A percentile compares a stretch with the other conserved stretches of the same genome.
These are phyloP conservation scores for Chanos chanos DNA, from an alignment of 2,797 vertebrate species.

Conservation along the genomic window DNA sequence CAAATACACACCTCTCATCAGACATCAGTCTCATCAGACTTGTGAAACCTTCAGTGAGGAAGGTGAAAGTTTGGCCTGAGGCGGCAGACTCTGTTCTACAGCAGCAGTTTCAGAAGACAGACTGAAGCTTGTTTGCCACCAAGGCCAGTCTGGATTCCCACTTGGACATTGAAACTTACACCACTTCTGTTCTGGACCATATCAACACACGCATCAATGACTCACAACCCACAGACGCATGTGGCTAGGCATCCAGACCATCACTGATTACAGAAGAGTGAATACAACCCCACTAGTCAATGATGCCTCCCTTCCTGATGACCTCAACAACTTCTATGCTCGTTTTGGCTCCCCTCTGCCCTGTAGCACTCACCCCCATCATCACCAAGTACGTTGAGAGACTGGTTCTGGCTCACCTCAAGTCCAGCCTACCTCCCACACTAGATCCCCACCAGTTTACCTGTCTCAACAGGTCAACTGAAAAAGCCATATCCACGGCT, in stretches of 20 bases:
- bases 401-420: neutral
- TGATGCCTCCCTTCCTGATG: neutral
- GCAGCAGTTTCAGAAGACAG: neutral
- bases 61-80: neutral
- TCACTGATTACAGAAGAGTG: neutral
- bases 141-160: neutral
- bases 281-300: neutral
- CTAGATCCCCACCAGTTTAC: neutral
- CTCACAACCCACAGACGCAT: neutral
- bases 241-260: neutral
- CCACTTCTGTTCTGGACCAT: neutral
- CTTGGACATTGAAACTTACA: neutral
- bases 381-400: neutral
- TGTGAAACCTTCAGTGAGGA: too few species aligned
- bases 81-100: neutral
- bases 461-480: neutral
- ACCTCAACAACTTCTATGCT: too few species aligned
- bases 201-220: neutral
- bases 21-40: too few species aligned
- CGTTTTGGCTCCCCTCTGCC: neutral
- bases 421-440: neutral
- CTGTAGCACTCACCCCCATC: neutral
- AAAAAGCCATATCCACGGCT: too few species aligned
- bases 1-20: neutral
- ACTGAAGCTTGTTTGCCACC: slow-evolving; percentile 1